Evolutionary conservation across 2,113 vertebrate species (phyloP), one percentile per base, ranked within the genome.

Genomic region (Numenius arquata): DNA sequence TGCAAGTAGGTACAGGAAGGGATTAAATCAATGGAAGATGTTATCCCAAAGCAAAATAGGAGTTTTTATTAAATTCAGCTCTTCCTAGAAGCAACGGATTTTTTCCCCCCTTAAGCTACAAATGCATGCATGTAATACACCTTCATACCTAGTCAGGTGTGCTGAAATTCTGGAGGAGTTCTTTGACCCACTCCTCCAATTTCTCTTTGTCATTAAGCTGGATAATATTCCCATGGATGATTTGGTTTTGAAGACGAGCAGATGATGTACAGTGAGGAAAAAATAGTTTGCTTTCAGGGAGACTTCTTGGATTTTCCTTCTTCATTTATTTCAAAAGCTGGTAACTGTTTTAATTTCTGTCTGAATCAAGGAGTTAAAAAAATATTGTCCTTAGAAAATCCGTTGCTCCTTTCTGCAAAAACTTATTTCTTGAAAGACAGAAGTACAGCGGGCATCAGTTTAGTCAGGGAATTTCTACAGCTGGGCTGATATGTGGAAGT

Each of bases 11-110:
- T 92, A 92, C 80, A 91, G 95, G 96, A 97, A 97, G 73, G 79
- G 92, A 98, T 97, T 97, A 97, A 98, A 97, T 97, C 97, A 97
- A 77, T 96, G 96, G 91, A 98, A 98, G 98, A 98, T 98, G 95
- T 97, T 98, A 96, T 98, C 96, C 97, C 81, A 96, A 93, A 97
- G 88, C 75, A 96, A 94, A 97, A 81, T 91, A 97, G 56, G 88
- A 97, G 96, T 98, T 97, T 97, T 96, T 97, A 96, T 97, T 97
- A 96, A 98, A 97, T 93, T 94, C 73, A 88, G 66, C 27, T 87
- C 59, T 96, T 93, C 84, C 75, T 94, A 68, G 50, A 93, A 97
- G 56, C 14, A 93, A 79, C 67, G 40, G 36, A 27, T 47, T 55
- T 93, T 70, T 21, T 16, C 12, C 6, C 6, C 59, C 38, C 41